Conservation (phyloP, 1,140 invertebrate species). For the Limonius californicus region DNA sequence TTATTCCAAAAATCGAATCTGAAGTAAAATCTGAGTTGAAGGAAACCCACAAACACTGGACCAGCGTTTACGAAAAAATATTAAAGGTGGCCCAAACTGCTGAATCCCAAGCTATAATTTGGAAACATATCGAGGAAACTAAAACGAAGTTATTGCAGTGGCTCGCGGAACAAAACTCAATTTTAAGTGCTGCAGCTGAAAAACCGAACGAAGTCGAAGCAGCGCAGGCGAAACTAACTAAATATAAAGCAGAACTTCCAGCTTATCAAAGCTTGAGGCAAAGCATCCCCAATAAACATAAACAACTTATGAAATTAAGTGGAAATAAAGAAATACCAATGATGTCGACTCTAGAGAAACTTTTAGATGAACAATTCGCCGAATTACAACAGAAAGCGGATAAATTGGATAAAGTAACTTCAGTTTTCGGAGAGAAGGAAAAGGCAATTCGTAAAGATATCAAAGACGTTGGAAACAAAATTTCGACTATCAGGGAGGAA, state of each 20-base stretch:
- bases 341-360: conserved; percentile 62
- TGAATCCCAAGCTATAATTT: conserved; percentile 84
- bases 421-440: conserved; percentile 69
- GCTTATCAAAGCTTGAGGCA: conserved; percentile 70
- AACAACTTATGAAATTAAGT: conserved; percentile 77
- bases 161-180: conserved; percentile 75
- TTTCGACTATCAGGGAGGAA: conserved; percentile 76
- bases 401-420: conserved; percentile 69
- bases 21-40: conserved; percentile 62
- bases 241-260: conserved; percentile 83
- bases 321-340: conserved; percentile 65
- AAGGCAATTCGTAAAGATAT: conserved; percentile 65
- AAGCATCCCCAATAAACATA: conserved; percentile 72
- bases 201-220: conserved; percentile 76
- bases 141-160: conserved; percentile 80
- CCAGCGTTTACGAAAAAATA: conserved; percentile 65
- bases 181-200: conserved; percentile 67
- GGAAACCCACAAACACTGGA: conserved; percentile 66
- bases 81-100: conserved; percentile 69
- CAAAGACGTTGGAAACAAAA: conserved; percentile 63
- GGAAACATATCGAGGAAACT: conserved; percentile 85
- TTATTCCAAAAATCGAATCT: conserved; percentile 69
- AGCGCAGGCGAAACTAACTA: conserved; percentile 69
- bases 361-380: conserved; percentile 75
- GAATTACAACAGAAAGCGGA: conserved; percentile 69